Conservation (phyloP, 2,797 vertebrate species). For the Danionella dracula region DNA sequence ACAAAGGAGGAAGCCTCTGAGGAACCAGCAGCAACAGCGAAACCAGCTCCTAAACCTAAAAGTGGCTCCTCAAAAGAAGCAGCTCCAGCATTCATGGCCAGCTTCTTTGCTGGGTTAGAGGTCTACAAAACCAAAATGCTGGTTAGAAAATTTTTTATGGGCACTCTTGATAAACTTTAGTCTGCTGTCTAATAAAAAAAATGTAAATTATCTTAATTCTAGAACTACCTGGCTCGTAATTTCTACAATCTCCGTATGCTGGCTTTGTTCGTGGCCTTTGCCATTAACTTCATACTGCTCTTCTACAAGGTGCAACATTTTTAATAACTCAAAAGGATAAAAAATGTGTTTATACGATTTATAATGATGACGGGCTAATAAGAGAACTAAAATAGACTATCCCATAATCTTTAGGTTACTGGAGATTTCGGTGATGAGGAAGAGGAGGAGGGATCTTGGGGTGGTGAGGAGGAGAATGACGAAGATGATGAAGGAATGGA, state of each 20-base stretch:
- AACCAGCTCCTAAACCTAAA: constrained; percentile 69
- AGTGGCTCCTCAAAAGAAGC: constrained; percentile 73
- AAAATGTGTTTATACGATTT: too few relatives aligned
- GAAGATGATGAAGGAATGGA: constrained; percentile 85
- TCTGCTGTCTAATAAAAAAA: too few relatives aligned
- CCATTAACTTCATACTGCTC: constrained; percentile 99
- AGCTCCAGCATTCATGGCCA: constrained; percentile 84
- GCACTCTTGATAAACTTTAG: not conserved
- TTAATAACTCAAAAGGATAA: not conserved
- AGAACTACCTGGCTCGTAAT: constrained; percentile 97
- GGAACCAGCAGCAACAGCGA: constrained; percentile 66
- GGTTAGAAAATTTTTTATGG: constrained; percentile 61
- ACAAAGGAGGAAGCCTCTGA: constrained; percentile 75
- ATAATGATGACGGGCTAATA: too few relatives aligned
- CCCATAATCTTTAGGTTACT: constrained; percentile 72
- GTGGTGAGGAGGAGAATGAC: constrained; percentile 67
- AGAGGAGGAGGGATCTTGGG: constrained; percentile 75
- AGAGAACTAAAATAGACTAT: too few relatives aligned
- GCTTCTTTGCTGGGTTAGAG: constrained; percentile 82
- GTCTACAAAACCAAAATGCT: constrained; percentile 85
- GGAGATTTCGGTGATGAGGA: constrained; percentile 72
- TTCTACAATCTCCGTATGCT: constrained; percentile 97
- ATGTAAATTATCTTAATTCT: constrained; percentile 54
- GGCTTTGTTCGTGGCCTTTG: constrained; percentile 93
- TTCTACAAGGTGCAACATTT: constrained; percentile 88